A percentile compares a stretch with the other conserved stretches of the same genome.
Evolutionary conservation across 2,113 vertebrate genomes (phyloP).

Genomic region (Poeciliopsis prolifica): DNA sequence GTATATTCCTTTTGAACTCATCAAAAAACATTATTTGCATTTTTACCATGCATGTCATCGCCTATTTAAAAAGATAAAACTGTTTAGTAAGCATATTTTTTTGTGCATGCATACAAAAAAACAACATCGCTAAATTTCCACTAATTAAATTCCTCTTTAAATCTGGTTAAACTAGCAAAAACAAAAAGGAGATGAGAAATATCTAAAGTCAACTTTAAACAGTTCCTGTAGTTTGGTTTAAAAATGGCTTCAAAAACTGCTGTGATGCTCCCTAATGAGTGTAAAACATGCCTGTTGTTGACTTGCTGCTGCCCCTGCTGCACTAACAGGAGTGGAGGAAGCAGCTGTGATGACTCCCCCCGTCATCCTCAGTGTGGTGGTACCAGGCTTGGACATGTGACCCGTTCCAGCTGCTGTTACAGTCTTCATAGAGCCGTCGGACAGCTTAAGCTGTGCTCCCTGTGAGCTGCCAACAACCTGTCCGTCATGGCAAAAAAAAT

Average conservation of each 20-base stretch:
- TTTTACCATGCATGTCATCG: background rate
- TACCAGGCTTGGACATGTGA: slow-evolving; percentile 92
- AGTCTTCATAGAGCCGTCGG: slow-evolving; percentile 89
- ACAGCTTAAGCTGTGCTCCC: slow-evolving; percentile 90
- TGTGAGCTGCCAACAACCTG: slow-evolving; percentile 87
- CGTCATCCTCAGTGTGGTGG: slow-evolving; percentile 91
- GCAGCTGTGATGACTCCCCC: slow-evolving; percentile 92
- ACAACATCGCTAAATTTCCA: no score
- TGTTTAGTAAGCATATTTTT: background rate
- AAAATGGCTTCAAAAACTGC: background rate
- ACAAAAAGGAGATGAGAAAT: background rate
- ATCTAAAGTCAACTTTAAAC: background rate
- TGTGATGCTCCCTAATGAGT: slow-evolving; percentile 2
- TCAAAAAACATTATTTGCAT: background rate
- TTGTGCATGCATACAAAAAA: background rate
- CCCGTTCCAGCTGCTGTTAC: slow-evolving; percentile 81
- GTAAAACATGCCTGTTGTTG: slow-evolving; percentile 71
- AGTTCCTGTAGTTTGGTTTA: background rate
- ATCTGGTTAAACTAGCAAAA: background rate
- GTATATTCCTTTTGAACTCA: background rate
- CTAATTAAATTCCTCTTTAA: background rate
- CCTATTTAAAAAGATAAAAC: background rate
- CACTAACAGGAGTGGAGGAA: slow-evolving; percentile 80
- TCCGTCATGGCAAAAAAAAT: slow-evolving; percentile 35
- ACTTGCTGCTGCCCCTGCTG: slow-evolving; percentile 66